Conservation (phyloP, 2,113 vertebrate species). For the Natator depressus region DNA sequence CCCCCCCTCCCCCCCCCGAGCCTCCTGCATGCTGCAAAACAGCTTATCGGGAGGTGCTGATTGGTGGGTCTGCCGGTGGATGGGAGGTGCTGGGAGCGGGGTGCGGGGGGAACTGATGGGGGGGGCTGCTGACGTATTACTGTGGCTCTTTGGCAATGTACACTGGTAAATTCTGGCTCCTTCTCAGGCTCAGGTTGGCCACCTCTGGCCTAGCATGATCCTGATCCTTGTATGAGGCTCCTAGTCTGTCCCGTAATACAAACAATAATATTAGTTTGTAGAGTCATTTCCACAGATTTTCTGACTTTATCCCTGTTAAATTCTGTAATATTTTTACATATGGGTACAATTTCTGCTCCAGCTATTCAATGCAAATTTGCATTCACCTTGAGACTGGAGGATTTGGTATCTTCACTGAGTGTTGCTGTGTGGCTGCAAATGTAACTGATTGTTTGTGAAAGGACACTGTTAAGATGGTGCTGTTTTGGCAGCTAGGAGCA, state of each 20-base stretch:
- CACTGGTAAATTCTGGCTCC: too few species aligned
- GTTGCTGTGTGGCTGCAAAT: neutral
- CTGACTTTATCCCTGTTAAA: neutral
- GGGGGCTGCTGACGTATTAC: too few species aligned
- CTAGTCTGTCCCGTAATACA: neutral
- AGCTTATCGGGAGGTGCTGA: too few species aligned
- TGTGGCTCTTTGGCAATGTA: too few species aligned
- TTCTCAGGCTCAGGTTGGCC: too few species aligned
- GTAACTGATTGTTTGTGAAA: accelerated
- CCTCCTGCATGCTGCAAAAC: too few species aligned
- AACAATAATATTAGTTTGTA: neutral
- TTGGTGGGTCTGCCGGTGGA: too few species aligned
- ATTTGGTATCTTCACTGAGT: neutral
- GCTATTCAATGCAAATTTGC: neutral
- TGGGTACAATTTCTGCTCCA: neutral
- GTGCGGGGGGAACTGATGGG: too few species aligned
- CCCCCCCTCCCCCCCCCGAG: too few species aligned
- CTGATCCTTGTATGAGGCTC: neutral
- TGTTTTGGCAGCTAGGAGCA: neutral
- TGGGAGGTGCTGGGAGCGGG: too few species aligned
- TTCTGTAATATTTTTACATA: neutral
- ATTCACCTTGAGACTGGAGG: neutral
- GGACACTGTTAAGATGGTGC: accelerated
- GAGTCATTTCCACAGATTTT: neutral
- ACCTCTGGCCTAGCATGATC: neutral